Evolutionary conservation across 2,888 invertebrate genomes (phyloP).

Genomic region (Panopea generosa): DNA sequence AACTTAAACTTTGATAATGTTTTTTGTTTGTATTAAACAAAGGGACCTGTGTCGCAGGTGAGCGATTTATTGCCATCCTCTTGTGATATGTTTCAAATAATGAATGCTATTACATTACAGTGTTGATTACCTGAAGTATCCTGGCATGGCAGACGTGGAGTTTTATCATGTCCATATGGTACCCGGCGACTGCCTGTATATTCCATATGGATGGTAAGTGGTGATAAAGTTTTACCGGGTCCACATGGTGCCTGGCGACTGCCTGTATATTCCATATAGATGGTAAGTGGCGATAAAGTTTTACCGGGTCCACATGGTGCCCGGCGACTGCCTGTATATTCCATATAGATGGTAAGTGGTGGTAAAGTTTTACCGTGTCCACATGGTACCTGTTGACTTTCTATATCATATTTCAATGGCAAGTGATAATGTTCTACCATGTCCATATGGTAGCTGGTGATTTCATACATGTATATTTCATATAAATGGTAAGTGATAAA

Average conservation of each 20-base stretch:
- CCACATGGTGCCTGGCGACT: constrained; percentile 80
- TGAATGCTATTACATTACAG: too few relatives aligned
- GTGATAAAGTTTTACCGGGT: constrained; percentile 79
- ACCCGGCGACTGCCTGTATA: constrained; percentile 83
- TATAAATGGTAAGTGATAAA: constrained; percentile 82
- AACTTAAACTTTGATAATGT: too few relatives aligned
- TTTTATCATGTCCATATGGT: constrained; percentile 76
- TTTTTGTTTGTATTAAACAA: too few relatives aligned
- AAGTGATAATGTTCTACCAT: constrained; percentile 77
- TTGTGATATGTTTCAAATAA: too few relatives aligned
- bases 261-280: constrained; percentile 82
- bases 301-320: constrained; percentile 74
- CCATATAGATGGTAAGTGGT: constrained; percentile 83
- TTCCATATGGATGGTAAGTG: constrained; percentile 83
- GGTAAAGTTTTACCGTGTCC: constrained; percentile 78
- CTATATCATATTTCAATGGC: constrained; percentile 83
- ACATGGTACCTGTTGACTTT: constrained; percentile 81
- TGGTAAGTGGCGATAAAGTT: constrained; percentile 80
- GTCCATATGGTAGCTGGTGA: too few relatives aligned
- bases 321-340: constrained; percentile 83
- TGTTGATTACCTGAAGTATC: constrained; percentile 81
- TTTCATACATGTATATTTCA: constrained; percentile 83
- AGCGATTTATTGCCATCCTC: too few relatives aligned
- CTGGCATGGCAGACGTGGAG: constrained; percentile 78
- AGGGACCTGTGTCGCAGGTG: too few relatives aligned